Base-by-base conservation (phyloP, 2,797 vertebrate species). In the Amblyopsis hoosieri region DNA sequence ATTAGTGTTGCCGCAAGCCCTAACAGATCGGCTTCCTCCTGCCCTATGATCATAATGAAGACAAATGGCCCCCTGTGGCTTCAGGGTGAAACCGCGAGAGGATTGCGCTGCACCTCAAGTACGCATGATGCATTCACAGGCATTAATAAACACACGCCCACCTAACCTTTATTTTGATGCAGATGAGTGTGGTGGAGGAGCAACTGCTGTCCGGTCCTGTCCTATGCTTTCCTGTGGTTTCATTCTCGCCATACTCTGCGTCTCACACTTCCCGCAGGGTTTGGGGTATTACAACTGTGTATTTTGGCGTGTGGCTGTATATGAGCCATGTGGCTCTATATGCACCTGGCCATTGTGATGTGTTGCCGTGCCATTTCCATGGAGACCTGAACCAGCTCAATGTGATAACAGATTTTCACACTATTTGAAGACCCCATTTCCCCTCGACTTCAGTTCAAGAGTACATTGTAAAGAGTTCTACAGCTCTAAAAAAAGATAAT, bases 41-140 rank as follows among this genome's bases (percentile, higher is more conserved):
- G 72, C 73, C 42, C 48, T 74, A 71, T 81, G 76, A 83, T 79
- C 82, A 86, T 87, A 88, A 89, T 84, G 82, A 86, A 85, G 84
- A 91, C 82, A 82, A 87, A 91, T 87, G 80, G 67, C 49, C 73
- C 55, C 45, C 71, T 80, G 59, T 62, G 76, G 74, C 69, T 79
- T 79, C 67, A 76, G 76, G 81, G 76, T 82, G 72, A 86, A 88
- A 80, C 73, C 84, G 75, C 85, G 66, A 17, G 64, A 71, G 82
- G 79, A 87, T 89, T 82, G 81, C 73, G 65, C 61, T 12, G 33
- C 13, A 52, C 61, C 59, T 67, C 62, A 64, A 72, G 61, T 68
- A 62, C 72, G 67, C 62, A 9, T 48, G 66, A 12, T 64, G 56
- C 67, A 69, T 49, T 42, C 59, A 15, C 59, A 45, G 29, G 72